Base-by-base conservation (phyloP, 1,140 invertebrate species). In the Lerema accius region DNA sequence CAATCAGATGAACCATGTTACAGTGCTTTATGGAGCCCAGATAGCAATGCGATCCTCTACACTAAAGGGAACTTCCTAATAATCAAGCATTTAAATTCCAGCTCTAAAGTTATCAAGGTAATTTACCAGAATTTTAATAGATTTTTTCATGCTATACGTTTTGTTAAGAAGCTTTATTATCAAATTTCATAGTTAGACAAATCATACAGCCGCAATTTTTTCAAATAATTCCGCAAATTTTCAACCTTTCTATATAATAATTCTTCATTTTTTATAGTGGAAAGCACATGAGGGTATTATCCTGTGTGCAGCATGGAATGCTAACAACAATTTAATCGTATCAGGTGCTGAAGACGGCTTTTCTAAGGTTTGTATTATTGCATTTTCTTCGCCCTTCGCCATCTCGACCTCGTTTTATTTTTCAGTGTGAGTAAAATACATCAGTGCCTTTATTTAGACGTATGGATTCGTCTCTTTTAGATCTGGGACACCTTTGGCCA, bases 311-410 rank as follows among this genome's bases (percentile, higher is more conserved):
- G 95, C 95, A 46, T 99, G 98, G 98, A 98, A 96, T 84, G 92
- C 95, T 0, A 95, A 95, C 46, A 96, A 96, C 70, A 96, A 96
- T 72, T 90, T 98, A 0, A 97, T 99, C 46, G 91, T 99, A 15
- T 98, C 98, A 17, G 98, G 98, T 0, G 97, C 95, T 5, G 99
- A 99, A 92, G 99, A 99, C 90, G 98, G 97, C 76, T 94, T 94
- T 69, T 99, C 98, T 65, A 98, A 98, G 93, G 94, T 95, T 71
- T 26, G 10, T 59, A 55, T 50, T n/a, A n/a, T n/a, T n/a, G n/a
- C n/a, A n/a, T n/a, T n/a, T n/a, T n/a, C n/a, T n/a, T n/a, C n/a
- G n/a, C n/a, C n/a, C n/a, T n/a, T n/a, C n/a, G n/a, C n/a, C n/a
- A n/a, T n/a, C n/a, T n/a, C n/a, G n/a, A n/a, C n/a, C n/a, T n/a